phyloP scores from a whole-genome alignment of 2,888 invertebrate species.

The Tetropium fuscum region DNA sequence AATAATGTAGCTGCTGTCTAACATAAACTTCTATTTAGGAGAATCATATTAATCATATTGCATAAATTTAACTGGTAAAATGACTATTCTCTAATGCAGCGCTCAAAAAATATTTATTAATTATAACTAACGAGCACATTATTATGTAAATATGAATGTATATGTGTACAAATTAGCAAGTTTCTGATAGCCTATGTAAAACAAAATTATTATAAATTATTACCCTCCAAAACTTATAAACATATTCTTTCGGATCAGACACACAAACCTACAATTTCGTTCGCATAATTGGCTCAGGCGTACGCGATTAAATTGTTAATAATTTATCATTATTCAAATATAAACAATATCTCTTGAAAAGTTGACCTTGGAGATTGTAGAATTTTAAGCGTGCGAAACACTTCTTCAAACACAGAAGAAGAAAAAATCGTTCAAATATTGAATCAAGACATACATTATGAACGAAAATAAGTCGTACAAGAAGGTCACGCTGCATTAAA shows the following conservation, averaged over 20 bases:
- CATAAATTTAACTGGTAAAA: too few relatives aligned
- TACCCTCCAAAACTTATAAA: neutral
- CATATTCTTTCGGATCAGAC: conserved; percentile 6
- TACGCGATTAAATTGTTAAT: conserved; percentile 14
- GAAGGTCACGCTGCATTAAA: conserved; percentile 1
- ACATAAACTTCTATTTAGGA: too few relatives aligned
- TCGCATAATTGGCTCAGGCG: conserved; percentile 6
- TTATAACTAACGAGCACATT: too few relatives aligned
- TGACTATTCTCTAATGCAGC: too few relatives aligned
- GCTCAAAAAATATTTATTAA: too few relatives aligned
- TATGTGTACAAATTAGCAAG: neutral
- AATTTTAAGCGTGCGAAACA: conserved; percentile 24
- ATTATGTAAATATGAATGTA: neutral
- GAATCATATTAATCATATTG: too few relatives aligned
- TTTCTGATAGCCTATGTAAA: neutral
- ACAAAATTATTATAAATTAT: conserved; percentile 9
- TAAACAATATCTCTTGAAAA: conserved; percentile 16
- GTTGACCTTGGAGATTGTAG: conserved; percentile 24
- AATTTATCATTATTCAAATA: conserved; percentile 25
- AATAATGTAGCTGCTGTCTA: too few relatives aligned
- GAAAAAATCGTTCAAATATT: neutral
- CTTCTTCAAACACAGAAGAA: conserved; percentile 19
- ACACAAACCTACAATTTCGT: conserved; percentile 2
- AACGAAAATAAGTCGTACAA: neutral
- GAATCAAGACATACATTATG: neutral